Evolutionary conservation across 2,888 invertebrate species (phyloP).

Genomic region (Catotricha subobsoleta): DNA sequence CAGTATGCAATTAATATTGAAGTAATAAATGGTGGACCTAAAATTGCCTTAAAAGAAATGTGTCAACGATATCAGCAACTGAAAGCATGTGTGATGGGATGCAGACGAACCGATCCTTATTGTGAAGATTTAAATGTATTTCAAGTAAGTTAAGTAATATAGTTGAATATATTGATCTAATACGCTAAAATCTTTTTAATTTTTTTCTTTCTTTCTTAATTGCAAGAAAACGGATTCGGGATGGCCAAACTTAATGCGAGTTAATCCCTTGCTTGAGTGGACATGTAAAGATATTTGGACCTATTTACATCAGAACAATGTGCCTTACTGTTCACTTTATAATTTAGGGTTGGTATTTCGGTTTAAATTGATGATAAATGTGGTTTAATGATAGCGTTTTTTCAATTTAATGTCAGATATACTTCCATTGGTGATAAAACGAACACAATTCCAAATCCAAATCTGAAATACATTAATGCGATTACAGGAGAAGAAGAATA

Average conservation of each 20-base stretch:
- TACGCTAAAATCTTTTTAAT: conserved; percentile 7
- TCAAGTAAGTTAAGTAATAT: conserved; percentile 35
- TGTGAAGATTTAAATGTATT: conserved; percentile 46
- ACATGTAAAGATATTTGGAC: conserved; percentile 81
- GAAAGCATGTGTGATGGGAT: conserved; percentile 83
- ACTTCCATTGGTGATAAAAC: conserved; percentile 71
- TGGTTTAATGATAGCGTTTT: background rate
- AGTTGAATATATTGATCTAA: background rate
- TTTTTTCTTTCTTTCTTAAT: no score
- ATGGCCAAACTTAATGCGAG: conserved; percentile 82
- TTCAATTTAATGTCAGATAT: conserved; percentile 34
- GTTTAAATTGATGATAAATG: no score
- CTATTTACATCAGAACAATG: conserved; percentile 54
- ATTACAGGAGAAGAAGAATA: conserved; percentile 34
- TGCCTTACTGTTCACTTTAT: conserved; percentile 85
- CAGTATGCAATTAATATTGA: conserved; percentile 59
- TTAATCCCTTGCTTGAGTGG: conserved; percentile 87
- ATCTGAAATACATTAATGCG: conserved; percentile 35
- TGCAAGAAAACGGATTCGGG: conserved; percentile 60
- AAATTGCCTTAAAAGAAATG: conserved; percentile 46
- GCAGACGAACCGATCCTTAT: conserved; percentile 71
- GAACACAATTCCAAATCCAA: conserved; percentile 67
- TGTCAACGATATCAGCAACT: conserved; percentile 39
- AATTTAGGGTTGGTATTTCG: conserved; percentile 58
- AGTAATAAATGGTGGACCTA: conserved; percentile 50